Evolutionary conservation across 2,797 vertebrate genomes (phyloP).

Genomic region (Sebastolobus altivelis): DNA sequence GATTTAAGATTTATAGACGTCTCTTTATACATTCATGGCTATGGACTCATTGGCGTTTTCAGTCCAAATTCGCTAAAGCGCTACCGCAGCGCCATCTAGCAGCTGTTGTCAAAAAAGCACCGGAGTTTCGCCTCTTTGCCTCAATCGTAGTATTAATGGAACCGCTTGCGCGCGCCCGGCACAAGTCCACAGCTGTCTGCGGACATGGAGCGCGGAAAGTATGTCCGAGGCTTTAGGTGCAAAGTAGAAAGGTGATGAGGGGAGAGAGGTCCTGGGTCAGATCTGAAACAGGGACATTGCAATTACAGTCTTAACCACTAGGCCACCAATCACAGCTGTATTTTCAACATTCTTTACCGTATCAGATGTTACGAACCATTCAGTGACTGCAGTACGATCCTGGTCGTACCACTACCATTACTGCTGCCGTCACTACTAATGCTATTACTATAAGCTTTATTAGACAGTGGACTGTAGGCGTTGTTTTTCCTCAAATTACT

Average conservation of each 20-base stretch:
- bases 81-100: too few species aligned
- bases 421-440: background rate
- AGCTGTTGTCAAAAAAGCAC: too few species aligned
- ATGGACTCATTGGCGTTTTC: too few species aligned
- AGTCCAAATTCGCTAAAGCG: too few species aligned
- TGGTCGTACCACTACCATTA: background rate
- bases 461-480: background rate
- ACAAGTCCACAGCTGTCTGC: too few species aligned
- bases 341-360: background rate
- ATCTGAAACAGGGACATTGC: background rate
- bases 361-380: background rate
- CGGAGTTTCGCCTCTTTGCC: too few species aligned
- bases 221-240: too few species aligned
- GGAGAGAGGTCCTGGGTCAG: background rate
- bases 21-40: too few species aligned
- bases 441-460: background rate
- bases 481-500: background rate
- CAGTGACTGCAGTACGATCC: background rate
- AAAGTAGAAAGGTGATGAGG: background rate
- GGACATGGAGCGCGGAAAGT: too few species aligned
- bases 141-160: too few species aligned
- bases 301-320: background rate
- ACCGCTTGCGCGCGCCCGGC: accelerated
- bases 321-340: background rate
- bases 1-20: too few species aligned